Percentiles rank a stretch among this genome's conserved stretches.
Conservation (phyloP, 2,797 vertebrate genomes). For the Thunnus albacares region DNA sequence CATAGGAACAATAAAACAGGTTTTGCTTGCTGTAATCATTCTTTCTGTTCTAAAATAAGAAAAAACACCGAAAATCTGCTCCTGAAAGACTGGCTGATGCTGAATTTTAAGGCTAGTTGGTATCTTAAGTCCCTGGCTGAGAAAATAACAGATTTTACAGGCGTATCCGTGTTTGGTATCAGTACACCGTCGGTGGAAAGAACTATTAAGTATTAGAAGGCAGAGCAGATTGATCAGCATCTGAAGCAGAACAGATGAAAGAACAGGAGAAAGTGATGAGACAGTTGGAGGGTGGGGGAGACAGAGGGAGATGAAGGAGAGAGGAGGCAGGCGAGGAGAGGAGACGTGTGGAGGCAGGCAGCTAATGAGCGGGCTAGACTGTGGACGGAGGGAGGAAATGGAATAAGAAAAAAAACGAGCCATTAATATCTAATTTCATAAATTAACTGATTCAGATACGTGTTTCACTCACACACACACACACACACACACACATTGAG, state of each 20-base stretch:
- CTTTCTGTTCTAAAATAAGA: too few species aligned
- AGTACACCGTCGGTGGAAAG: neutral
- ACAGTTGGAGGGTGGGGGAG: constrained; percentile 51
- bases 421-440: constrained; percentile 12
- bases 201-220: neutral
- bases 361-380: constrained; percentile 49
- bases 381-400: constrained; percentile 7
- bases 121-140: neutral
- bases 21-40: too few species aligned
- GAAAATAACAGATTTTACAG: neutral
- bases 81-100: neutral
- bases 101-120: neutral
- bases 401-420: neutral
- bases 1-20: too few species aligned
- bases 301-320: constrained; percentile 12
- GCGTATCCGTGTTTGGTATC: neutral
- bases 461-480: too few species aligned
- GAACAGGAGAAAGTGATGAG: constrained; percentile 44
- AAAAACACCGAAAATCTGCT: neutral
- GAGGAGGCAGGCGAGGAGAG: neutral
- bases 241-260: constrained; percentile 58
- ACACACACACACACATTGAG: neutral
- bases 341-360: neutral
- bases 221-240: constrained; percentile 57
- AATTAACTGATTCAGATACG: neutral